A percentile compares a stretch with the other conserved stretches of the same genome.
phyloP scores from a whole-genome alignment of 2,888 invertebrate genomes.

The Eupithecia exiguata region DNA sequence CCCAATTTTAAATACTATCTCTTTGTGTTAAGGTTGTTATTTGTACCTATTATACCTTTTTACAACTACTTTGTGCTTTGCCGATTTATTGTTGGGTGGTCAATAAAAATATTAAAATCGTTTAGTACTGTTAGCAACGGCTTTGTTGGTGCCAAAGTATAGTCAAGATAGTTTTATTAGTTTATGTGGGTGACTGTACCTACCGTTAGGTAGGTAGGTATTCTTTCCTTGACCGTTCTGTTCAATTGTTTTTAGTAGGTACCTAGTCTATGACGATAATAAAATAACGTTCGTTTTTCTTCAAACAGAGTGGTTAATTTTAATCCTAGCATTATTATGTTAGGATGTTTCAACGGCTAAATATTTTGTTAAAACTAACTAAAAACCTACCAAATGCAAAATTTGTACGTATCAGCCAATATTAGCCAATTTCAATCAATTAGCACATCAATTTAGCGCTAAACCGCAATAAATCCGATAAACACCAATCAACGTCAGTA shows the following conservation, averaged over 20 bases:
- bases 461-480: slow-evolving; percentile 55
- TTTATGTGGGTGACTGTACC: slow-evolving; percentile 52
- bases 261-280: not conserved
- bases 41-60: slow-evolving; percentile 63
- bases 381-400: not conserved
- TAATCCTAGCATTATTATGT: not conserved
- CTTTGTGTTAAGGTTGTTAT: slow-evolving; percentile 39
- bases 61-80: slow-evolving; percentile 62
- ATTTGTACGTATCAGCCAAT: slow-evolving; percentile 26
- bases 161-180: slow-evolving; percentile 59
- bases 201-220: slow-evolving; percentile 53
- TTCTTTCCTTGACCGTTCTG: not conserved
- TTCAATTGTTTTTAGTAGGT: not conserved
- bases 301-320: not conserved
- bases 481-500: slow-evolving; percentile 59
- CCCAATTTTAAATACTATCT: slow-evolving; percentile 37
- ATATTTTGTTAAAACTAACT: not conserved
- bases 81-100: slow-evolving; percentile 60
- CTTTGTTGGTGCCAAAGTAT: slow-evolving; percentile 44
- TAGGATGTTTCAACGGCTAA: not conserved
- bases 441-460: slow-evolving; percentile 45
- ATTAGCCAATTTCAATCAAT: slow-evolving; percentile 38
- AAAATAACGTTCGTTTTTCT: not conserved
- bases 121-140: slow-evolving; percentile 48
- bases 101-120: slow-evolving; percentile 61